Conservation (phyloP, 2,888 invertebrate species). For the Empis livida region DNA sequence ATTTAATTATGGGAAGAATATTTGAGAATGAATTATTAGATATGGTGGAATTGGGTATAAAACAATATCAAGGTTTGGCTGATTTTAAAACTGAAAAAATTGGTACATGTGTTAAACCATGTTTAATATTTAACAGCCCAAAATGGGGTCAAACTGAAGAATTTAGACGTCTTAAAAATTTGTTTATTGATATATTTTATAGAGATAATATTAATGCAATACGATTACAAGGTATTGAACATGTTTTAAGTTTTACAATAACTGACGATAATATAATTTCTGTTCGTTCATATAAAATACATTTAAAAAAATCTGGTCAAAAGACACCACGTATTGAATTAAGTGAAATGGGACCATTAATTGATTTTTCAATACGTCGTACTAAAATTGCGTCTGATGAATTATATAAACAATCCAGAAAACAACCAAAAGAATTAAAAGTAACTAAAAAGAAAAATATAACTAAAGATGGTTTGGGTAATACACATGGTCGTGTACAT, state of each 20-base stretch:
- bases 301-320: conserved; percentile 82
- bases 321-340: conserved; percentile 83
- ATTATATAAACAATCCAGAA: conserved; percentile 70
- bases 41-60: conserved; percentile 91
- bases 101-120: conserved; percentile 74
- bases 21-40: conserved; percentile 85
- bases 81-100: conserved; percentile 72
- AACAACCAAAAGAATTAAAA: conserved; percentile 64
- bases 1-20: conserved; percentile 76
- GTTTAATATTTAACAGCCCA: conserved; percentile 83
- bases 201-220: conserved; percentile 49
- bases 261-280: conserved; percentile 62
- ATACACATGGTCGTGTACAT: conserved; percentile 83
- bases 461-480: conserved; percentile 73
- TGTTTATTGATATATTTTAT: conserved; percentile 87
- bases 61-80: conserved; percentile 62
- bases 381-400: conserved; percentile 83
- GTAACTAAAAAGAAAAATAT: conserved; percentile 84
- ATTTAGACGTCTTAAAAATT: conserved; percentile 68
- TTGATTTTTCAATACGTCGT: conserved; percentile 75
- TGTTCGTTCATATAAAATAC: conserved; percentile 65
- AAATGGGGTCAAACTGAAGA: conserved; percentile 75
- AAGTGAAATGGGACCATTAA: conserved; percentile 58
- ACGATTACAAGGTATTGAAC: conserved; percentile 85
- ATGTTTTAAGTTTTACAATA: conserved; percentile 81